Evolutionary conservation across 2,888 invertebrate genomes (phyloP).

Genomic region (Dendrolimus pini): DNA sequence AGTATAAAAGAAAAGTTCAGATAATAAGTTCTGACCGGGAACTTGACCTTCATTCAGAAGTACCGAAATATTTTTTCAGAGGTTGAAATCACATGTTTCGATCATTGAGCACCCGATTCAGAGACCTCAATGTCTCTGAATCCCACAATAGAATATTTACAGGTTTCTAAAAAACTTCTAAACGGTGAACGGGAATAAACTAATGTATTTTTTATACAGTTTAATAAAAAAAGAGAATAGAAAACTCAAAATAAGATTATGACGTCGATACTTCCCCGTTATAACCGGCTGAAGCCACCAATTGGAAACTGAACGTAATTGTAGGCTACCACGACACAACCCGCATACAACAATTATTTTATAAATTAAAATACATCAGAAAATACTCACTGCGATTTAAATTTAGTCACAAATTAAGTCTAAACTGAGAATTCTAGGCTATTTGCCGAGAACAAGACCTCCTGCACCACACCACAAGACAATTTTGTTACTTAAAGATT

Average conservation of each 20-base stretch:
- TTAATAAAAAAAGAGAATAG: background rate
- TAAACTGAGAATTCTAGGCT: constrained; percentile 51
- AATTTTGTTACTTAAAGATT: constrained; percentile 35
- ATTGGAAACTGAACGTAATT: constrained; percentile 29
- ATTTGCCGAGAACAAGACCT: constrained; percentile 42
- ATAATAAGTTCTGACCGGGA: constrained; percentile 33
- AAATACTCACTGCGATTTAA: constrained; percentile 51
- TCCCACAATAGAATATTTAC: background rate
- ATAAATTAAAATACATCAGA: constrained; percentile 8
- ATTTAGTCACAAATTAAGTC: constrained; percentile 48
- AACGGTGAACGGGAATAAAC: background rate
- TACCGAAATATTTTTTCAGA: constrained; percentile 35
- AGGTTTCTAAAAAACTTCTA: background rate
- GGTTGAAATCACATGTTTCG: constrained; percentile 47
- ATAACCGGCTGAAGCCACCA: constrained; percentile 39
- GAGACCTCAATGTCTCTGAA: background rate
- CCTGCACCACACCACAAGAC: constrained; percentile 62
- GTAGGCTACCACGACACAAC: constrained; percentile 5
- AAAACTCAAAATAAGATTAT: constrained; percentile 30
- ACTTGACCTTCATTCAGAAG: constrained; percentile 58
- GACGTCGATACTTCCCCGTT: constrained; percentile 45
- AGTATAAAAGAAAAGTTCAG: background rate
- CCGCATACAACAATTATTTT: constrained; percentile 1
- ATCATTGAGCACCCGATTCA: constrained; percentile 13
- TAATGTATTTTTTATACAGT: background rate